Evolutionary conservation across 2,888 invertebrate genomes (phyloP), one percentile per base, ranked within the genome.

Genomic region (Plagodis dolabraria): DNA sequence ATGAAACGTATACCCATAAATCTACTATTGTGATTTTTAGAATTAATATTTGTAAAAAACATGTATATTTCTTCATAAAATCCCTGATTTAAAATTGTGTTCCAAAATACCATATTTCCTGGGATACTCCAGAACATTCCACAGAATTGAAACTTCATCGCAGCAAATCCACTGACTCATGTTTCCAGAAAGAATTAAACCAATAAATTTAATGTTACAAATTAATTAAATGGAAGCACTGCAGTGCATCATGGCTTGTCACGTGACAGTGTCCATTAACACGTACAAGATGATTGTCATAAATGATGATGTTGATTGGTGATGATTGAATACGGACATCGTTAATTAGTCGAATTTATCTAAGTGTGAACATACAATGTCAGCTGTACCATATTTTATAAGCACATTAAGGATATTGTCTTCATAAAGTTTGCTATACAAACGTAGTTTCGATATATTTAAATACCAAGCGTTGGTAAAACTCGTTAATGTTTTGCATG

Each of bases 141-240:
- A 45, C 36, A 22, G 36, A 10, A 44, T 52, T n/a, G n/a, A n/a
- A n/a, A n/a, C n/a, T n/a, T 33, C n/a, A 33, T 38, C 43, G 35
- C 38, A 44, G 7, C 12, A 36, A 46, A 51, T 42, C 5, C 7
- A n/a, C 47, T 38, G 51, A 47, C n/a, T 52, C 57, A 57, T 42
- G 12, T 42, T 51, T 52, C 43, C 6, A 43, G 51, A 10, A 57
- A 57, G 7, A 38, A 52, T 57, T 43, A 36, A 33, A 36, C 2
- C 36, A 43, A 50, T 47, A 34, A 34, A 43, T 47, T 57, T 44
- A 57, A 51, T 57, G 57, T 46, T 22, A 51, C 56, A 42, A 50
- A 33, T 35, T 7, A 56, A 56, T 44, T 56, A 40, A 22, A 33
- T 34, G 12, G 46, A 47, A 45, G 22, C 48, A 38, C 22, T 22